These are phyloP conservation scores for Zapus hudsonius DNA, from an alignment of 2,113 vertebrate genomes.

Conservation along the genomic window DNA sequence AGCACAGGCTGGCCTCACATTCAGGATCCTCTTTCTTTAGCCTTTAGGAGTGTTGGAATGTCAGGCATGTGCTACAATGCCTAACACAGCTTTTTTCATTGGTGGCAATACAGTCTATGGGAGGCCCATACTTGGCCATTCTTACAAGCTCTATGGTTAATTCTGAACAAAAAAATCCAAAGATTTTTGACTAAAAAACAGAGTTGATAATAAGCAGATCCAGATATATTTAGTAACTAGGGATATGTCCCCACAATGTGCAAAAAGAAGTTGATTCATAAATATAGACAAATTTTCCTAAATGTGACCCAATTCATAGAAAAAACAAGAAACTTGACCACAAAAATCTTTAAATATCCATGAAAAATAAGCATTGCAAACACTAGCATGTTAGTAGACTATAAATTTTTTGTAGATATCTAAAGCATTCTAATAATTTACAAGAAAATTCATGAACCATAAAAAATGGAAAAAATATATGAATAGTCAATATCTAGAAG, in stretches of 20 bases:
- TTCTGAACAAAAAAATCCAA: background rate
- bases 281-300: background rate
- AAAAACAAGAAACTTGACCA: background rate
- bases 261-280: background rate
- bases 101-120: background rate
- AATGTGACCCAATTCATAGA: background rate
- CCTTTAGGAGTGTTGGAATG: too few relatives aligned
- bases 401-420: background rate
- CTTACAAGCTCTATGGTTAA: background rate
- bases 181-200: background rate
- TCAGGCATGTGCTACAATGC: too few relatives aligned
- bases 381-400: background rate
- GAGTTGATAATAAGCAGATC: background rate
- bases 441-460: background rate
- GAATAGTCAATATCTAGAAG: background rate
- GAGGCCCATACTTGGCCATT: background rate
- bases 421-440: background rate
- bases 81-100: background rate
- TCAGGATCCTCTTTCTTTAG: too few relatives aligned
- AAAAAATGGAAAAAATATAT: background rate
- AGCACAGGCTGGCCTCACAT: too few relatives aligned
- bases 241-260: background rate
- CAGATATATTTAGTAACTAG: too few relatives aligned
- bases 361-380: background rate
- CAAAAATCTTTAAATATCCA: background rate